phyloP scores from a whole-genome alignment of 1,140 invertebrate genomes.

The Drosophila pruinosa region DNA sequence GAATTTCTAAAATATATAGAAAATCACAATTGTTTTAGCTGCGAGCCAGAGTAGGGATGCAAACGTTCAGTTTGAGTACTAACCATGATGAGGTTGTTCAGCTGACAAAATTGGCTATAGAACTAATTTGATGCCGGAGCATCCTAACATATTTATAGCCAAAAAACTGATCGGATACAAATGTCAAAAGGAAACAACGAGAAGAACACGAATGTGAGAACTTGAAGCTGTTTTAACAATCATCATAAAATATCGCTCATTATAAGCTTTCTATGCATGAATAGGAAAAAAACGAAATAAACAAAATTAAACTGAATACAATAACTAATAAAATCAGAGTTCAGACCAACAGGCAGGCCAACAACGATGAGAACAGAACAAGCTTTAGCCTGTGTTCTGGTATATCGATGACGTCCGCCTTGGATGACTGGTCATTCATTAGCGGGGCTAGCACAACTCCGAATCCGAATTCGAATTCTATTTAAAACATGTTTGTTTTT shows the following conservation, averaged over 20 bases:
- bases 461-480: slow-evolving; percentile 3
- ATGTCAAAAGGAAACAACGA: slow-evolving; percentile 60
- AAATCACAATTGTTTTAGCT: not conserved
- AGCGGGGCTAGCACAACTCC: slow-evolving; percentile 11
- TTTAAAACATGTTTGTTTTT: slow-evolving; percentile 28
- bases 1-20: slow-evolving; percentile 43
- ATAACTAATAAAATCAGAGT: slow-evolving; percentile 37
- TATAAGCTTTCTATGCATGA: slow-evolving; percentile 41
- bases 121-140: slow-evolving; percentile 35
- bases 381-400: slow-evolving; percentile 9
- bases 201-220: slow-evolving; percentile 26
- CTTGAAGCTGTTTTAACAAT: slow-evolving; percentile 27
- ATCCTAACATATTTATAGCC: slow-evolving; percentile 62
- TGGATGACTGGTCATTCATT: slow-evolving; percentile 22
- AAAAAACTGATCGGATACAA: slow-evolving; percentile 35
- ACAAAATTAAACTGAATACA: slow-evolving; percentile 20
- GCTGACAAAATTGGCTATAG: slow-evolving; percentile 21
- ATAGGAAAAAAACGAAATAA: slow-evolving; percentile 23
- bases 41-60: not conserved
- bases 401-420: slow-evolving; percentile 14
- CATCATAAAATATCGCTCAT: slow-evolving; percentile 46
- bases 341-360: no score
- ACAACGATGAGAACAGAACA: slow-evolving; percentile 10
- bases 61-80: slow-evolving; percentile 9
- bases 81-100: slow-evolving; percentile 57